phyloP scores from a whole-genome alignment of 2,113 vertebrate species.

The Triplophysa tibetana region DNA sequence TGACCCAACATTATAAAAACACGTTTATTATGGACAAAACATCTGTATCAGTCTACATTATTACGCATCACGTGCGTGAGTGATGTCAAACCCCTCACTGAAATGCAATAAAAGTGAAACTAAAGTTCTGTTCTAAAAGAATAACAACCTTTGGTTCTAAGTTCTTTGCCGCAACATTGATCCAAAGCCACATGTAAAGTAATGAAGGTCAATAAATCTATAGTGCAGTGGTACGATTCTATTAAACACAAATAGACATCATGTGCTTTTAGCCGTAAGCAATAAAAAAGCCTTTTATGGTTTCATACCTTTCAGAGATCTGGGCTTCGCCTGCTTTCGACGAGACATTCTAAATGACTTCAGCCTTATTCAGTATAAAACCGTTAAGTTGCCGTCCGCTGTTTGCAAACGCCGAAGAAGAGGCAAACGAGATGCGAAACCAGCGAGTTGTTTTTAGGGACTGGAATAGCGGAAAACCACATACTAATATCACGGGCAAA shows the following conservation, averaged over 20 bases:
- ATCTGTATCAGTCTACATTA: not conserved
- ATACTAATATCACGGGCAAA: conserved; percentile 32
- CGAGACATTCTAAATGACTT: conserved; percentile 46
- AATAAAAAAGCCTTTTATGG: not conserved
- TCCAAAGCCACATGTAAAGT: not conserved
- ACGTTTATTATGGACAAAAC: too few relatives aligned
- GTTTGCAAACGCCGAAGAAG: not conserved
- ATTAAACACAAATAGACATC: not conserved
- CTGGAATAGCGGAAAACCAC: conserved; percentile 5
- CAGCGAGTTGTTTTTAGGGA: not conserved
- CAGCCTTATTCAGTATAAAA: not conserved
- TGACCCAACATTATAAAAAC: too few relatives aligned
- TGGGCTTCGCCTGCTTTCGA: conserved; percentile 54
- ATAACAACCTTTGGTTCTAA: not conserved
- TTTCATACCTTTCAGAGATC: conserved; percentile 46
- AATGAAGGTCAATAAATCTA: not conserved
- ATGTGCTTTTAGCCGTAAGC: not conserved
- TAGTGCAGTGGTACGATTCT: not conserved
- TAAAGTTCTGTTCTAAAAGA: conserved; percentile 3
- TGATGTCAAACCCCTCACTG: not conserved
- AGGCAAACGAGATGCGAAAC: not conserved
- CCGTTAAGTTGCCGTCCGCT: conserved; percentile 6
- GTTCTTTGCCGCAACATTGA: not conserved
- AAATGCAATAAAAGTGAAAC: not conserved
- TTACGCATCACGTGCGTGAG: not conserved